Evolutionary conservation across 2,888 invertebrate species (phyloP).

Genomic region (Monopis laevigella): DNA sequence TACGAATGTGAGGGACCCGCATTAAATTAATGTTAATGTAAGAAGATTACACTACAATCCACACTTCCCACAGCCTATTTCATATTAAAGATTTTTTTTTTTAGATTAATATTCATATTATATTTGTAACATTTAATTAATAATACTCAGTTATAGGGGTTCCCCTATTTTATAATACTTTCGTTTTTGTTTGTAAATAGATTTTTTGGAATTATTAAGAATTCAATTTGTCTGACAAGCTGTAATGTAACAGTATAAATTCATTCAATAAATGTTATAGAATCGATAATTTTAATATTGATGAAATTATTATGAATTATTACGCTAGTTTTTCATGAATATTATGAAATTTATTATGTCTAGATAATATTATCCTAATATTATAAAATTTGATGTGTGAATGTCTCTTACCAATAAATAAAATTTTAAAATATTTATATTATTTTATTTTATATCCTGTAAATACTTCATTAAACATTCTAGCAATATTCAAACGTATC

Average conservation of each 20-base stretch:
- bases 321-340: constrained; percentile 3
- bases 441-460: constrained; percentile 9
- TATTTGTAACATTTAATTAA: no score
- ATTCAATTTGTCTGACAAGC: no score
- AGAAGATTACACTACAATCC: no score
- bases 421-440: constrained; percentile 28
- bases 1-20: no score
- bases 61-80: no score
- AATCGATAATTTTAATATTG: no score
- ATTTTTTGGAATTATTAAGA: not conserved
- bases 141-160: not conserved
- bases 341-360: constrained; percentile 10
- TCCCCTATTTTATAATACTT: not conserved
- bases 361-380: constrained; percentile 26
- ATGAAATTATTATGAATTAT: constrained; percentile 1
- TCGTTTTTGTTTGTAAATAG: not conserved
- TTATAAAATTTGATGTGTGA: constrained; percentile 61
- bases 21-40: no score
- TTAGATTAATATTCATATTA: no score
- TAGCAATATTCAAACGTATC: no score
- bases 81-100: no score
- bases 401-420: constrained; percentile 66
- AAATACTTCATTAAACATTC: not conserved
- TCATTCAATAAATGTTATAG: no score
- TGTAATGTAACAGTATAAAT: no score